phyloP scores from a whole-genome alignment of 2,113 vertebrate genomes.

The Pachyramphus minor region DNA sequence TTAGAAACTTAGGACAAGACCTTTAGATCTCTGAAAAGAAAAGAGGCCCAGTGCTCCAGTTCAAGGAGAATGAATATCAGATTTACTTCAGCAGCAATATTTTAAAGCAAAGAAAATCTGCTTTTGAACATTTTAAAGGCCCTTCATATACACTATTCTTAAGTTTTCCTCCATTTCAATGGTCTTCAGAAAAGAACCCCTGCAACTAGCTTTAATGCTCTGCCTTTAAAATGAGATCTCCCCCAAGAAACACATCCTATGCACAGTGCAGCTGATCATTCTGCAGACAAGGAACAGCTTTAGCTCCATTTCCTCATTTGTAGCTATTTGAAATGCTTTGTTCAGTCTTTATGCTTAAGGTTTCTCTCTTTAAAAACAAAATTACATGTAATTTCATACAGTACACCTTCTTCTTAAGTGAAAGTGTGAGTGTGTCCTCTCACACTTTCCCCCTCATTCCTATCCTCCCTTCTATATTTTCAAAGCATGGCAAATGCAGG shows the following conservation, averaged over 20 bases:
- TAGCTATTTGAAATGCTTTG: background rate
- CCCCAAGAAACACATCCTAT: background rate
- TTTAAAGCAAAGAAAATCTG: conserved; percentile 34
- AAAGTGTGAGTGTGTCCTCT: background rate
- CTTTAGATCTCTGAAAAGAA: conserved; percentile 49
- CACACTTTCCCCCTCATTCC: background rate
- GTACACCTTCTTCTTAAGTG: background rate
- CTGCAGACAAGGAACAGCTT: background rate
- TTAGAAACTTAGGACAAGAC: conserved; percentile 50
- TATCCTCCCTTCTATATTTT: background rate
- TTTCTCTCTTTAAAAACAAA: background rate
- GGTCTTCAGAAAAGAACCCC: conserved; percentile 31
- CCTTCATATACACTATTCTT: conserved; percentile 3
- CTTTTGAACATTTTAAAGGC: conserved; percentile 38
- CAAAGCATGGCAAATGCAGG: background rate
- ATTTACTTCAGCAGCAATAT: conserved; percentile 35
- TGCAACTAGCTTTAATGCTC: conserved; percentile 13
- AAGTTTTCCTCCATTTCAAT: conserved; percentile 14
- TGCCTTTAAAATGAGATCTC: background rate
- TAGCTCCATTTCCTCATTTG: background rate
- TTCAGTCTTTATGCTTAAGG: background rate
- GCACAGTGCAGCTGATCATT: background rate
- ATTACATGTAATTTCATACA: background rate
- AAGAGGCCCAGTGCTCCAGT: background rate
- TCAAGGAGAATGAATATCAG: conserved; percentile 9